A percentile compares a stretch with the other conserved stretches of the same genome.
These are phyloP conservation scores for Paramuricea clavata DNA, from an alignment of 92 coral and sea anemone genomes.

Conservation along the genomic window DNA sequence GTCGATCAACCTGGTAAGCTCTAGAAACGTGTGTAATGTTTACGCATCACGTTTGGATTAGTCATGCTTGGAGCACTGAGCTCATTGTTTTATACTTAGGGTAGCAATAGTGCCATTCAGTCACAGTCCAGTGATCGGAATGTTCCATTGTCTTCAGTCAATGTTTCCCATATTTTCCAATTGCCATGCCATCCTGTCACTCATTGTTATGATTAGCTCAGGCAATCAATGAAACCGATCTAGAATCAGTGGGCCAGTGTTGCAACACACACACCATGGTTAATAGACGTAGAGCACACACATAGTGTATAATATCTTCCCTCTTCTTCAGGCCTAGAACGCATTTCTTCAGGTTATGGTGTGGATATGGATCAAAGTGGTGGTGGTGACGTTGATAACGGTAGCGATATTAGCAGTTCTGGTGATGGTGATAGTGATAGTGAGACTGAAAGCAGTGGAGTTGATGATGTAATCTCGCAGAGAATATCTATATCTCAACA, in stretches of 20 bases:
- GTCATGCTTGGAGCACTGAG: too few relatives aligned
- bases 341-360: constrained; percentile 29
- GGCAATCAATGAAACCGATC: not conserved
- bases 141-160: not conserved
- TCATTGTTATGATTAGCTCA: not conserved
- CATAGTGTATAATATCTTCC: too few relatives aligned
- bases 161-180: too few relatives aligned
- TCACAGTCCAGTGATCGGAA: too few relatives aligned
- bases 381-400: not conserved
- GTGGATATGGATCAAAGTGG: not conserved
- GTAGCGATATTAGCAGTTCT: constrained; percentile 60
- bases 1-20: constrained; percentile 34
- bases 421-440: constrained; percentile 67
- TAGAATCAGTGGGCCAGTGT: not conserved
- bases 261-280: not conserved
- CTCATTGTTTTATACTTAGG: too few relatives aligned
- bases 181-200: not conserved
- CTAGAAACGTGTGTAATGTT: not conserved
- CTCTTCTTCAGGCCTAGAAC: not conserved
- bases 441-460: constrained; percentile 64
- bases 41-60: not conserved
- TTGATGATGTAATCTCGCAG: constrained; percentile 41
- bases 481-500: not conserved
- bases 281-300: too few relatives aligned
- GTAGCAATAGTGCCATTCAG: too few relatives aligned